A percentile compares a stretch with the other conserved stretches of the same genome.
These are phyloP conservation scores for Steatornis caripensis DNA, from an alignment of 2,113 vertebrate species.

Conservation along the genomic window DNA sequence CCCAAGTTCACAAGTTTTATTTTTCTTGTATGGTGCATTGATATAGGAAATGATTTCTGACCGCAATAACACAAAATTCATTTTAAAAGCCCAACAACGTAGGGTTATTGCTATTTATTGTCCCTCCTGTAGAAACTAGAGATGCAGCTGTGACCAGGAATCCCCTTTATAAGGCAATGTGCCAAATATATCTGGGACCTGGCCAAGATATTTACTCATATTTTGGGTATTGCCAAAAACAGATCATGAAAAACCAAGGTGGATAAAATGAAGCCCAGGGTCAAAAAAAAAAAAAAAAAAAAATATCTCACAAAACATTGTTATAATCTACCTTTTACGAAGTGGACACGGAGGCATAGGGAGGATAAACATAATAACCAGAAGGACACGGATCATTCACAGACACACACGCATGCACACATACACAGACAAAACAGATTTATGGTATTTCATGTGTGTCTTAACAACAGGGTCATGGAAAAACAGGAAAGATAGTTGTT, in stretches of 20 bases:
- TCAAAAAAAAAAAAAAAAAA: fast-evolving
- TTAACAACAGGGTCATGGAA: neutral
- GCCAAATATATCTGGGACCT: neutral
- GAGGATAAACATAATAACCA: neutral
- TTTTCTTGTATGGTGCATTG: neutral
- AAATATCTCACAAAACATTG: neutral
- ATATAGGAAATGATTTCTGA: neutral
- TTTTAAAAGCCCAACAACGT: neutral
- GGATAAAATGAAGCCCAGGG: neutral
- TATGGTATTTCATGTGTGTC: neutral
- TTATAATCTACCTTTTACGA: neutral
- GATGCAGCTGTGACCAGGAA: neutral
- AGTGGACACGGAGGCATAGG: neutral
- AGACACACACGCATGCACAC: too few relatives aligned
- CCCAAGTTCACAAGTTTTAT: neutral
- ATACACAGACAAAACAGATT: neutral
- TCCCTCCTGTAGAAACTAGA: neutral
- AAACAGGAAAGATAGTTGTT: neutral
- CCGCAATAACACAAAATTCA: neutral
- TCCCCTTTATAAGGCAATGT: neutral
- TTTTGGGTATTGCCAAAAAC: neutral
- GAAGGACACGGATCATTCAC: neutral
- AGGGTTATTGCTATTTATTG: neutral
- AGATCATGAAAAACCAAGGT: neutral
- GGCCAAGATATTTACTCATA: neutral